A percentile compares a stretch with the other conserved stretches of the same genome.
These are phyloP conservation scores for Chlorospingus semifuscus DNA, from an alignment of 2,797 vertebrate species.

Conservation along the genomic window DNA sequence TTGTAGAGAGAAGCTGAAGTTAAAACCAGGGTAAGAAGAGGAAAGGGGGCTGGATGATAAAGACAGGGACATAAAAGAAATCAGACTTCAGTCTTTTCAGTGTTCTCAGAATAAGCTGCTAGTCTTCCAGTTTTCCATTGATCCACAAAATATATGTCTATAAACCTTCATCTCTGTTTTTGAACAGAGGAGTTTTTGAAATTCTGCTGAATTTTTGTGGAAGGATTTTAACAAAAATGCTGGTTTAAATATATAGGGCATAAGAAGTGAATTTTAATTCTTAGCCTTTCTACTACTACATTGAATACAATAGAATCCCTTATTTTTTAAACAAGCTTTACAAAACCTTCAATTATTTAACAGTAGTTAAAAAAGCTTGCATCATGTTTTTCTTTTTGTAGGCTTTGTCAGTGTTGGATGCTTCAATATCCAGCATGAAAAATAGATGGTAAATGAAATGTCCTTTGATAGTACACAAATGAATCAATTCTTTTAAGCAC, in stretches of 20 bases:
- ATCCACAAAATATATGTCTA: background rate
- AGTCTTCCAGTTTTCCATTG: background rate
- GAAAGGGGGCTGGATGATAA: rapidly evolving
- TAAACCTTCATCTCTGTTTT: background rate
- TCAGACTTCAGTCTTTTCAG: background rate
- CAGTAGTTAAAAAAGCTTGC: background rate
- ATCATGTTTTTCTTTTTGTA: background rate
- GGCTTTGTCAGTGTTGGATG: background rate
- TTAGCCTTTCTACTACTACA: background rate
- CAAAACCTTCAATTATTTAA: background rate
- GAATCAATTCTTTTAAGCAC: background rate
- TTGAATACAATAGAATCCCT: background rate
- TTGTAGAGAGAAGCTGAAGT: background rate
- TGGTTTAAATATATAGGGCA: background rate
- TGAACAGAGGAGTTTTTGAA: background rate
- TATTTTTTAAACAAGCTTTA: background rate
- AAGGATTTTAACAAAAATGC: background rate
- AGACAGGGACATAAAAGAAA: background rate
- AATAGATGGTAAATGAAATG: background rate
- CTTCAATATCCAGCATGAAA: background rate
- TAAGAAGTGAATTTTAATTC: background rate
- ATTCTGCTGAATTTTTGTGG: background rate
- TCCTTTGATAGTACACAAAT: background rate
- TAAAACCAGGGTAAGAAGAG: background rate
- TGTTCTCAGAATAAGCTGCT: background rate